Evolutionary conservation across 2,113 vertebrate species (phyloP), one percentile per base, ranked within the genome.

Genomic region (Amblyopsis rosae): DNA sequence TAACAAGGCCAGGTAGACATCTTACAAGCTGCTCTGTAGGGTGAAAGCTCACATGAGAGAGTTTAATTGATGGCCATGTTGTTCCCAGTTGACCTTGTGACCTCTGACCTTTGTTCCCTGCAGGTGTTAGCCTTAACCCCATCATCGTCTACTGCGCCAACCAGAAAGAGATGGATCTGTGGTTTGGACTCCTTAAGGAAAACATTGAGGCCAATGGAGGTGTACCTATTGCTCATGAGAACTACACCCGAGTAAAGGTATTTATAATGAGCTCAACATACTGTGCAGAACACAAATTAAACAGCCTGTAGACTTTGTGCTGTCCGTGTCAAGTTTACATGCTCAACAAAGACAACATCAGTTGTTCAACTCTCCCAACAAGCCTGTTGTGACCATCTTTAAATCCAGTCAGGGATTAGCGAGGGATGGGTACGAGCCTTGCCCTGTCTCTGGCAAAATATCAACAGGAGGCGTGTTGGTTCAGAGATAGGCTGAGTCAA

Each of bases 131-230:
- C 84, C 91, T 96, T 0, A 95, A 96, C 60, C 95, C 95, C 2
- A 93, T 98, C 68, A 91, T 95, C 0, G 93, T 99, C 70, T 94
- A 96, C 82, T 98, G 95, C 78, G 86, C 93, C 5, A 92, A 84
- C n/a, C 91, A 93, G 69, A 81, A 93, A 0, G 96, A 97, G 82
- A 90, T 95, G 85, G 92, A 89, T 80, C 83, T 80, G 54, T 99
- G 97, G 97, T 95, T 97, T 9, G 94, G 94, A 57, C 93, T 97
- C 68, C 89, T 99, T 62, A 94, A 94, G 60, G 95, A 96, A 70
- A 95, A 97, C 77, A 96, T 95, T 58, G 94, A 96, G 47, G 90
- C 93, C 0, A 91, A 93, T 0, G 92, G 94, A 50, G 95, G 95
- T 2, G 90, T 65, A 3, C 76, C 90, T 0, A 75, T 69, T 1